phyloP scores from a whole-genome alignment of 2,888 invertebrate genomes.

The Gortyna flavago region DNA sequence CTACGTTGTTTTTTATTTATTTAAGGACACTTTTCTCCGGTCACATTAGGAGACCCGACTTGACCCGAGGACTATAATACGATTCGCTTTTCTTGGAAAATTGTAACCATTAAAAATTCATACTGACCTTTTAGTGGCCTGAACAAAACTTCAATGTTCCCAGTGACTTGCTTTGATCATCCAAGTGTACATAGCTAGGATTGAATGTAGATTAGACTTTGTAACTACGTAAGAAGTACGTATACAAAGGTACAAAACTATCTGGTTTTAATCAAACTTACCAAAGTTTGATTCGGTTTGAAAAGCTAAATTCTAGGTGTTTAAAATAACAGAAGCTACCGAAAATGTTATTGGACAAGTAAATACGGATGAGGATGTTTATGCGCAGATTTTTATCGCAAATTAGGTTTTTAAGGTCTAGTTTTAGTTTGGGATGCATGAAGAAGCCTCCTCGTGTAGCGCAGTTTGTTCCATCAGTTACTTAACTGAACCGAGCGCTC shows the following conservation, averaged over 20 bases:
- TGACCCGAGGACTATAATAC: slow-evolving; percentile 59
- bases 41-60: slow-evolving; percentile 63
- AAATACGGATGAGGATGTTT: not conserved
- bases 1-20: slow-evolving; percentile 64
- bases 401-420: not conserved
- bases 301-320: slow-evolving; percentile 11
- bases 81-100: slow-evolving; percentile 57
- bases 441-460: too few species aligned
- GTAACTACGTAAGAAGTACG: slow-evolving; percentile 34
- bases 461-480: too few species aligned
- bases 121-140: slow-evolving; percentile 61
- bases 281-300: slow-evolving; percentile 35
- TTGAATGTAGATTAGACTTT: slow-evolving; percentile 29
- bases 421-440: too few species aligned
- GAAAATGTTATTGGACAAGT: not conserved
- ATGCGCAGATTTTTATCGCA: not conserved
- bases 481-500: too few species aligned
- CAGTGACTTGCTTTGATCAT: slow-evolving; percentile 43
- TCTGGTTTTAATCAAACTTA: slow-evolving; percentile 45
- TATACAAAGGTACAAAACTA: slow-evolving; percentile 31
- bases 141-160: slow-evolving; percentile 38
- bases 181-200: slow-evolving; percentile 15
- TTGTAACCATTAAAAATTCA: slow-evolving; percentile 65
- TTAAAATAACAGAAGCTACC: slow-evolving; percentile 10
- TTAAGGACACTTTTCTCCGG: slow-evolving; percentile 65